Evolutionary conservation across 23 tunicate species (phyloP), one percentile per base, ranked within the genome.

Genomic region (Styela clava): DNA sequence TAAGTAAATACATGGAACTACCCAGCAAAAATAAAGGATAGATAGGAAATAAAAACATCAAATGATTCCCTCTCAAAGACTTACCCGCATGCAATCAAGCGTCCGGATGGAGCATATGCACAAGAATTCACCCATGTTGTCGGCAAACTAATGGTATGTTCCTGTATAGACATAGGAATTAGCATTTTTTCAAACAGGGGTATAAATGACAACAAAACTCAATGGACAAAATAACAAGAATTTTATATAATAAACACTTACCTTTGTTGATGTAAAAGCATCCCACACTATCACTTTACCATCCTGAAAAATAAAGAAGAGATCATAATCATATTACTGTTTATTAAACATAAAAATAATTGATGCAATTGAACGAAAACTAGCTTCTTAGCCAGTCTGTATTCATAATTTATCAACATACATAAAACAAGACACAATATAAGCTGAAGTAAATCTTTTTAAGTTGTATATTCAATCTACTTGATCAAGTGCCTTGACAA

Each of bases 111-210:
- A 12, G 95, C 83, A 77, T 67, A 89, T 51, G 99, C 99, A 86
- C 99, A 95, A 0, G 91, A 94, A 76, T 95, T 95, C 23, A 95
- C 96, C 99, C 99, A 95, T 3, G 99, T 95, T 25, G 99, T 95
- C 31, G 88, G 92, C 34, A 95, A 79, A 64, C 79, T 71, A 19
- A 87, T 67, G 3, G 88, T 56, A 74, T 68, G 78, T 72, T 92
- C 97, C 97, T 91, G 82, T 44, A 61, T 32, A 28, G 22, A 26
- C 24, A 24, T 62, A 16, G 68, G 27, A 65, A 18, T n/a, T n/a
- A n/a, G n/a, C n/a, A n/a, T n/a, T n/a, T n/a, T n/a, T n/a, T n/a
- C n/a, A n/a, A n/a, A n/a, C n/a, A n/a, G n/a, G n/a, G n/a, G n/a
- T n/a, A n/a, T n/a, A n/a, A n/a, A n/a, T n/a, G n/a, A n/a, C n/a